Evolutionary conservation across 2,113 vertebrate species (phyloP).

Genomic region (Motacilla tschutschensis): DNA sequence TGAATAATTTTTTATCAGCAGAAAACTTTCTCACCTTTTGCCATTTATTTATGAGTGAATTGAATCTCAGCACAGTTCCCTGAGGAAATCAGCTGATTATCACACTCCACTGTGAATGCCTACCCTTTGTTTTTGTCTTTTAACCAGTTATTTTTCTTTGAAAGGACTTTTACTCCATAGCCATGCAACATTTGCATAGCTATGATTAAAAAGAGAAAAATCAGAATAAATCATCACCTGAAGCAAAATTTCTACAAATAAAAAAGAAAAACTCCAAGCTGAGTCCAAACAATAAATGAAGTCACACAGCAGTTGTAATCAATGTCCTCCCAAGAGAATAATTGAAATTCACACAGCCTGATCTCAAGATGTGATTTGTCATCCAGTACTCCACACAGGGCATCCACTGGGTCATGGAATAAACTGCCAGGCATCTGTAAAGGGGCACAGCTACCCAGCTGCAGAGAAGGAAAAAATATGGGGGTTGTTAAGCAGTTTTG

Average conservation of each 20-base stretch:
- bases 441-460: not conserved
- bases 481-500: not conserved
- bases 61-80: not conserved
- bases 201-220: constrained; percentile 12
- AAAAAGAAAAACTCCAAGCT: not conserved
- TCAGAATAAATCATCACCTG: not conserved
- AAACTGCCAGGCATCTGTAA: not conserved
- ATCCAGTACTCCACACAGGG: not conserved
- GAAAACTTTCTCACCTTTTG: not conserved
- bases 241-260: not conserved
- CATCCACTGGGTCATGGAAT: not conserved
- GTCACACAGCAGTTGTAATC: not conserved
- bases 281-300: not conserved
- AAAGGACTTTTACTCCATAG: not conserved
- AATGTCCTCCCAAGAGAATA: not conserved
- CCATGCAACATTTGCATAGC: not conserved
- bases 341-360: not conserved
- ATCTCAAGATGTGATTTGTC: not conserved
- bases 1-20: not conserved
- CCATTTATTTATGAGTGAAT: not conserved
- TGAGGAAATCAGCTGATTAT: not conserved
- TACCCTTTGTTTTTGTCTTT: not conserved
- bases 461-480: not conserved
- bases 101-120: not conserved
- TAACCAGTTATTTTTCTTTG: not conserved